phyloP scores from a whole-genome alignment of 2,888 invertebrate species.

The Anoncus sp. region DNA sequence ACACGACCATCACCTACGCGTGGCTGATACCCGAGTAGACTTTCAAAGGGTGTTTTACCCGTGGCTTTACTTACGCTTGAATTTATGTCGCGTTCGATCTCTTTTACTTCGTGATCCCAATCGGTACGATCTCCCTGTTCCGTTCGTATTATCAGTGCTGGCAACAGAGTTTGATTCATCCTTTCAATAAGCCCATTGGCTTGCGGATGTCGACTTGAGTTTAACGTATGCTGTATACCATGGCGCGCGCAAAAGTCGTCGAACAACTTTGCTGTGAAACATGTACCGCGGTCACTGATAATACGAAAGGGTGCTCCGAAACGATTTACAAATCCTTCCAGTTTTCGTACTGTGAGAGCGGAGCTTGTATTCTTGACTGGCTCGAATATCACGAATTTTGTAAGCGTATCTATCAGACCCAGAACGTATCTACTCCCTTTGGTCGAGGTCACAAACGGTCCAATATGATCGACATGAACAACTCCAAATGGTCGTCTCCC shows the following conservation, averaged over 20 bases:
- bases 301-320: slow-evolving; percentile 64
- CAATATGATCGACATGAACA: slow-evolving; percentile 64
- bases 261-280: slow-evolving; percentile 56
- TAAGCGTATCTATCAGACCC: slow-evolving; percentile 62
- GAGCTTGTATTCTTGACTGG: slow-evolving; percentile 43
- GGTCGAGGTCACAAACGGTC: slow-evolving; percentile 56
- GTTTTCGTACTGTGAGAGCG: slow-evolving; percentile 30
- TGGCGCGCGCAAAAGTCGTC: slow-evolving; percentile 44
- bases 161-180: slow-evolving; percentile 53
- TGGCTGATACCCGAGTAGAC: slow-evolving; percentile 47
- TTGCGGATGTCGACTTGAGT: slow-evolving; percentile 55
- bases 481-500: slow-evolving; percentile 61
- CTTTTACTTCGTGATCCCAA: slow-evolving; percentile 21
- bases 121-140: slow-evolving; percentile 20
- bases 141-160: slow-evolving; percentile 42
- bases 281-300: slow-evolving; percentile 66
- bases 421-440: slow-evolving; percentile 59
- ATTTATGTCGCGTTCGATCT: slow-evolving; percentile 59
- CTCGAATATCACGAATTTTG: slow-evolving; percentile 58
- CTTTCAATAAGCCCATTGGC: slow-evolving; percentile 59
- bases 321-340: slow-evolving; percentile 60
- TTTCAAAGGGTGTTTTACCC: slow-evolving; percentile 58
- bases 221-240: slow-evolving; percentile 59
- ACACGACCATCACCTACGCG: too few relatives aligned
- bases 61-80: slow-evolving; percentile 58